Base-by-base conservation (phyloP, 2,113 vertebrate genomes). In the Malurus melanocephalus region DNA sequence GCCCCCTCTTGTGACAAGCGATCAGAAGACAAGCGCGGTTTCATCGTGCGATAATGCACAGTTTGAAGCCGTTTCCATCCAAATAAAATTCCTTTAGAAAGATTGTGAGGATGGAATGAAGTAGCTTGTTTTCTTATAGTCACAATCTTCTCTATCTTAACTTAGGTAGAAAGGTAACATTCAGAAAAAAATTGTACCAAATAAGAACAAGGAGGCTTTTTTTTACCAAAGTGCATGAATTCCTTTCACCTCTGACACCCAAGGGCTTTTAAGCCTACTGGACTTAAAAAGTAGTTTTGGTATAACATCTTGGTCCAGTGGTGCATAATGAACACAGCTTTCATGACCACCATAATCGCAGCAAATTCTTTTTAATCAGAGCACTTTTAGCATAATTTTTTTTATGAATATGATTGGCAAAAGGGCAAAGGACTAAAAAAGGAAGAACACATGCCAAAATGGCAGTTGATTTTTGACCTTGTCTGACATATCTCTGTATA, bases 1-100 rank as follows among this genome's bases (percentile, higher is more conserved):
- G 24, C 96, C 26, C 97, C 97, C 97, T 97, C 97, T 97, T 90
- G 95, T 96, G 97, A 90, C 80, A 71, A 74, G 61, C 3, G 6
- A 57, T 38, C 64, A 89, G 88, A 95, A 94, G 53, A 24, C 87
- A 85, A 86, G 33, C 11, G 27, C 7, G 73, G 30, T 28, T 69
- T 61, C 52, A 42, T 8, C 19, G 28, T 4, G 17, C 2, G 23
- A 35, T 14, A n/a, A 21, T 7, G 8, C 2, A 4, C 30, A 21
- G 5, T 56, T 67, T 42, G 57, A 60, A 78, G 45, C 15, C 27
- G 27, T 26, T 83, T 53, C 55, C 42, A 53, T 46, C 23, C 40
- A 35, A 65, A 7, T 15, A 45, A 18, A 82, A 61, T n/a, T 57
- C 13, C 32, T 81, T 75, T 51, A 17, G 8, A 52, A 89, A 80